Evolutionary conservation across 2,113 vertebrate genomes (phyloP).

Genomic region (Aramus guarauna): DNA sequence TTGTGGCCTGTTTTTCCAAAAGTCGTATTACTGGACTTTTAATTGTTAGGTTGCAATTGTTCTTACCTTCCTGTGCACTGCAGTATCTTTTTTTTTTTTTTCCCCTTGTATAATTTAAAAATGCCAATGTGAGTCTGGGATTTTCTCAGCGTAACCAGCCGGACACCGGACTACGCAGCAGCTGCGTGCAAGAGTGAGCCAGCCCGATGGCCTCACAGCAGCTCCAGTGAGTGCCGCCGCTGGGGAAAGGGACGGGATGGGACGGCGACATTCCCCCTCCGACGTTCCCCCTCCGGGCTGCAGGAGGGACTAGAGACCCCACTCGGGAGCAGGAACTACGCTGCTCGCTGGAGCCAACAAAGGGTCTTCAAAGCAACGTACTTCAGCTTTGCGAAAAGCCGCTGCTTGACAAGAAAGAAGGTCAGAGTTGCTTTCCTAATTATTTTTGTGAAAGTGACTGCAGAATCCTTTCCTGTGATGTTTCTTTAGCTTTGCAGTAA

Average conservation of each 20-base stretch:
- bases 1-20: background rate
- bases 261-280: background rate
- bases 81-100: no score
- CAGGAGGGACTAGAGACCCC: background rate
- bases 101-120: background rate
- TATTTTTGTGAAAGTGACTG: background rate
- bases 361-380: background rate
- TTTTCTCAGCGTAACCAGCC: background rate
- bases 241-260: background rate
- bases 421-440: background rate
- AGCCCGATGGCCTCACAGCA: background rate
- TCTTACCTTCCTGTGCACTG: background rate
- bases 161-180: accelerated
- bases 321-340: accelerated
- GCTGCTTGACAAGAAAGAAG: background rate
- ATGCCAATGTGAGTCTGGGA: background rate
- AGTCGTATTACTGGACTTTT: accelerated
- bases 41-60: background rate
- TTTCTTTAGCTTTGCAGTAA: background rate
- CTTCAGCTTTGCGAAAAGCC: background rate
- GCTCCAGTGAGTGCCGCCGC: accelerated
- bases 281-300: no score
- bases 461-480: background rate
- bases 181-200: no score
- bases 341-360: background rate